These are phyloP conservation scores for Burhinus bistriatus DNA, from an alignment of 2,113 vertebrate species.

Conservation along the genomic window DNA sequence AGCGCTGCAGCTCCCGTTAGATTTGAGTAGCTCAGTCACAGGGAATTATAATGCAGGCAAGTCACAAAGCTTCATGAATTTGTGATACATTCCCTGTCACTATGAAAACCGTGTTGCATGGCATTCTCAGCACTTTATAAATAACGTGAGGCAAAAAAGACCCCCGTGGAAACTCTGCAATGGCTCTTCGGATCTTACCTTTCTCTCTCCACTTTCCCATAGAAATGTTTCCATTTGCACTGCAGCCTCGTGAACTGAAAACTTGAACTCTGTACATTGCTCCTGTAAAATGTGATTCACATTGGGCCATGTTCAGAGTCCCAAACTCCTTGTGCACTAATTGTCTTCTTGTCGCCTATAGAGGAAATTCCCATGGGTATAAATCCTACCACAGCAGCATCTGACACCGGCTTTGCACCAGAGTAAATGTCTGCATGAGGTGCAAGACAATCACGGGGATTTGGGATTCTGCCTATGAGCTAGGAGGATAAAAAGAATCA, in stretches of 20 bases:
- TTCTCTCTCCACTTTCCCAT: not conserved
- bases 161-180: not conserved
- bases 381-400: not conserved
- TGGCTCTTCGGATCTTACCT: not conserved
- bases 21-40: not conserved
- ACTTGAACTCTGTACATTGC: not conserved
- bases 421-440: not conserved
- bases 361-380: not conserved
- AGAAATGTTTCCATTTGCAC: not conserved
- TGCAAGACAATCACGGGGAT: not conserved
- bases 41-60: not conserved
- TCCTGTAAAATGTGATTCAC: not conserved
- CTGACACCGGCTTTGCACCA: not conserved
- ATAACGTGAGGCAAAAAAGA: not conserved
- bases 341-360: not conserved
- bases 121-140: not conserved
- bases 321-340: not conserved
- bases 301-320: not conserved
- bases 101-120: not conserved
- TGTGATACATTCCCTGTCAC: not conserved
- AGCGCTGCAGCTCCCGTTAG: not conserved
- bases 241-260: not conserved
- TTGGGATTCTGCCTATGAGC: not conserved
- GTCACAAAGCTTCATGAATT: not conserved
- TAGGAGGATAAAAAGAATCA: not conserved